phyloP scores from a whole-genome alignment of 2,888 invertebrate genomes.

The Myathropa florea region DNA sequence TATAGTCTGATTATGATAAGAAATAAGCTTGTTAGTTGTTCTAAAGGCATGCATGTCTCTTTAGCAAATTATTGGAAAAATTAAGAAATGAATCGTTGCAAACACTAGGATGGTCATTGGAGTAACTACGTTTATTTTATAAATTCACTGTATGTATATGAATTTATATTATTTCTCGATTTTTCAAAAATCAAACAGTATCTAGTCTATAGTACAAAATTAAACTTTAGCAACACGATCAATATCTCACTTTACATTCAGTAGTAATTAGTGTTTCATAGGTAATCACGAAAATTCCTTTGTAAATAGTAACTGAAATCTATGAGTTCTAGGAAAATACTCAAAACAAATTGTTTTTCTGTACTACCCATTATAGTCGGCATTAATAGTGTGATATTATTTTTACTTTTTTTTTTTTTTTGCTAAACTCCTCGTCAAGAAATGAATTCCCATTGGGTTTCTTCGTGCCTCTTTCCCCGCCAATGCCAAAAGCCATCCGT shows the following conservation, averaged over 20 bases:
- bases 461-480: constrained; percentile 39
- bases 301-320: background rate
- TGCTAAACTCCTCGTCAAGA: constrained; percentile 36
- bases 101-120: too few species aligned
- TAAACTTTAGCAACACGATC: background rate
- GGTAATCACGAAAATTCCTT: background rate
- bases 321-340: background rate
- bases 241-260: too few species aligned
- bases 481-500: constrained; percentile 60
- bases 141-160: background rate
- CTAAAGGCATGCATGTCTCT: too few species aligned
- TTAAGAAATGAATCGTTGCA: too few species aligned
- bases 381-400: background rate
- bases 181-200: background rate
- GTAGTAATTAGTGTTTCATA: background rate
- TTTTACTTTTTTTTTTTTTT: too few species aligned
- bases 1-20: background rate
- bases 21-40: background rate
- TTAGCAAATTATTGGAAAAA: too few species aligned
- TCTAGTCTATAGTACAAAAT: background rate
- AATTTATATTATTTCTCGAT: background rate
- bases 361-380: background rate
- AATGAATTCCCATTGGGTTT: constrained; percentile 62
- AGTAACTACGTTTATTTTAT: too few species aligned
- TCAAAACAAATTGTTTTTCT: background rate